These are phyloP conservation scores for Andrena hattorfiana DNA, from an alignment of 2,888 invertebrate genomes.

Conservation along the genomic window DNA sequence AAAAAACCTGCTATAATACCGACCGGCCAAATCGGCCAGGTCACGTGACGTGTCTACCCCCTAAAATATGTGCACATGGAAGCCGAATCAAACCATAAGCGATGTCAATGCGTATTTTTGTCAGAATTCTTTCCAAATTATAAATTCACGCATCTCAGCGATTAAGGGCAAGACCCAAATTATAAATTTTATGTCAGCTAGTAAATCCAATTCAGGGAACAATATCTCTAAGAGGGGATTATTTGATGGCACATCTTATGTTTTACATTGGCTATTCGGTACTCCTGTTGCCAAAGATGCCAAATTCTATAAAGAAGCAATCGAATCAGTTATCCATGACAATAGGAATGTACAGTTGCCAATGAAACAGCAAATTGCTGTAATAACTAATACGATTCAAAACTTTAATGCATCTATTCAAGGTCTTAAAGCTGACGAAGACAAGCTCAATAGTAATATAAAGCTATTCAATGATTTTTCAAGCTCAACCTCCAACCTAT, in stretches of 20 bases:
- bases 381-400: constrained; percentile 17
- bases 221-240: constrained; percentile 11
- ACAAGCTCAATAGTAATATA: constrained; percentile 15
- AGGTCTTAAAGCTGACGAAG: constrained; percentile 1
- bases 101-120: background rate
- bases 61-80: background rate
- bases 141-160: background rate
- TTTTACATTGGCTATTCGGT: constrained; percentile 10
- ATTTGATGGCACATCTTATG: background rate
- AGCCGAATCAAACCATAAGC: background rate
- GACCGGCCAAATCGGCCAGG: constrained; percentile 7
- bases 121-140: background rate
- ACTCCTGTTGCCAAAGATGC: constrained; percentile 3
- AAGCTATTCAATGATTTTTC: background rate
- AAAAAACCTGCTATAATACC: no score
- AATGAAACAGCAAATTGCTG: constrained; percentile 12
- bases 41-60: no score
- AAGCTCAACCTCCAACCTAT: background rate
- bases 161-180: background rate
- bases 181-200: background rate
- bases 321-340: constrained; percentile 7
- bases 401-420: constrained; percentile 22
- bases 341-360: background rate
- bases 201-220: background rate
- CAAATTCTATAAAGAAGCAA: constrained; percentile 13